A percentile compares a stretch with the other conserved stretches of the same genome.
Conservation (phyloP, 2,797 vertebrate genomes). For the Anguilla anguilla region DNA sequence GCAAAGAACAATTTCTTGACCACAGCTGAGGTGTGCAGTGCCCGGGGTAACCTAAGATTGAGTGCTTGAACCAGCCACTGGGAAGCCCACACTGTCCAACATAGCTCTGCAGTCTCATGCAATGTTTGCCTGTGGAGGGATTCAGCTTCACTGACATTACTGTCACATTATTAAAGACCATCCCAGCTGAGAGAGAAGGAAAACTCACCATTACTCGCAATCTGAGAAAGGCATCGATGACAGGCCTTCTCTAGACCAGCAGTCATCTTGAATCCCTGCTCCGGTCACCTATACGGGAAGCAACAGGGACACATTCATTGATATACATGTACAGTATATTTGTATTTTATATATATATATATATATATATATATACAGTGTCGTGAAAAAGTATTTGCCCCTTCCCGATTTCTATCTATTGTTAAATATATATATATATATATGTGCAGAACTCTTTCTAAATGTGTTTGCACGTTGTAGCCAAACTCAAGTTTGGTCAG, state of each 20-base stretch:
- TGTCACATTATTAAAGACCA: too few species aligned
- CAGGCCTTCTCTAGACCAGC: constrained; percentile 67
- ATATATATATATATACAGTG: neutral
- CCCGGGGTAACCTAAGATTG: too few species aligned
- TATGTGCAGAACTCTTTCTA: neutral
- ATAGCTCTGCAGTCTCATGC: neutral
- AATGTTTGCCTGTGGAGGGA: neutral
- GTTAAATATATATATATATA: neutral
- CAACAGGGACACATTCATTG: constrained; percentile 10
- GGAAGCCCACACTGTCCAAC: neutral
- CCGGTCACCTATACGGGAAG: constrained; percentile 5
- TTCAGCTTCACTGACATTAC: neutral
- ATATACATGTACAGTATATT: too few species aligned
- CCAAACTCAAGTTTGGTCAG: neutral
- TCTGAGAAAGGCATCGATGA: constrained; percentile 65
- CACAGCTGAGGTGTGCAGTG: neutral
- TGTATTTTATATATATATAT: neutral
- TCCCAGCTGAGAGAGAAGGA: too few species aligned
- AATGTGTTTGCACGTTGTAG: too few species aligned
- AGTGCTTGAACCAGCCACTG: too few species aligned
- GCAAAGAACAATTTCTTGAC: neutral
- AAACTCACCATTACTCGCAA: constrained; percentile 68
- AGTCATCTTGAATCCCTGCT: constrained; percentile 49
- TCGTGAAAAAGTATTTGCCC: too few species aligned
- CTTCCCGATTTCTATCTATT: too few species aligned